Evolutionary conservation across 2,888 invertebrate genomes (phyloP), one percentile per base, ranked within the genome.

Genomic region (Agonopterix arenella): DNA sequence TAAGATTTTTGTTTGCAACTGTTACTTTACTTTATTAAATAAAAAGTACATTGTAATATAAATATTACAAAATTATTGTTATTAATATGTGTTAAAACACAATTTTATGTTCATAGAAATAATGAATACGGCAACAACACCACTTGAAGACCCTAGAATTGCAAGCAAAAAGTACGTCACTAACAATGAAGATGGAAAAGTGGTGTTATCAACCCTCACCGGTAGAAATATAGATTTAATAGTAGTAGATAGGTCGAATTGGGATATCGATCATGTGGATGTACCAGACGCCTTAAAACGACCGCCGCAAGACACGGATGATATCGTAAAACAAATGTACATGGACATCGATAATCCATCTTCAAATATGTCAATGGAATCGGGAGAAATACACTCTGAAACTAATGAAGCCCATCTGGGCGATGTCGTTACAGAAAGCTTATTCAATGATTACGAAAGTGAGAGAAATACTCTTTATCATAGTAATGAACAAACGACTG

Each of bases 81-180:
- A 13, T 13, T 13, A 13, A 13, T n/a, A n/a, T 13, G 13, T 13
- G 13, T 28, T 28, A 1, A 28, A 2, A 28, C 28, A 28, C 5
- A 28, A 5, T 28, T 28, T 28, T 28, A 7, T 4, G 5, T 28
- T 81, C 76, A 40, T 68, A 88, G 86, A 84, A 77, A 83, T 84
- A 46, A 76, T 56, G 61, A 50, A 59, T 36, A 76, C 68, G 36
- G 69, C 80, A 49, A 55, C 57, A 46, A 60, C 56, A 18, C 58
- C 69, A 8, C 60, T 78, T 13, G 82, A 80, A 45, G 88, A 86
- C 56, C 86, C 88, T 7, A 73, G 86, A 61, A 50, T 67, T 43
- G 60, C 58, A 11, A 81, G 78, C 63, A 72, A 66, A 40, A 79
- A 68, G 51, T 85, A 85, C 65, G 41, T 69, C 36, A 37, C 76